Percentiles rank a stretch among this genome's conserved stretches.
phyloP scores from a whole-genome alignment of 2,113 vertebrate species.

The Romanogobio albipinnatus region DNA sequence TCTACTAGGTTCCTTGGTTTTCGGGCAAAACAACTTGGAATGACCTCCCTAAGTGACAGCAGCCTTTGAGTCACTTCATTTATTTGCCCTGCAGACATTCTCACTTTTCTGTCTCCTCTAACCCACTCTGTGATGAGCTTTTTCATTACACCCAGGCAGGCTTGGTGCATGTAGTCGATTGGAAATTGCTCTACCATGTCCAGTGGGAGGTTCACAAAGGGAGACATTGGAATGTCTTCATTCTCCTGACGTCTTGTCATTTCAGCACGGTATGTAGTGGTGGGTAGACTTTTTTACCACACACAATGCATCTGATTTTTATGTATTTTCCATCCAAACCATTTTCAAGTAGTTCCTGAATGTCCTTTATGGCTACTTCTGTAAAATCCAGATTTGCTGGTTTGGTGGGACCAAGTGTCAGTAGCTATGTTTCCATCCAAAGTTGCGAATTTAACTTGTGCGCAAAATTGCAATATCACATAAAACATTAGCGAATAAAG shows the following conservation, averaged over 20 bases:
- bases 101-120: no score
- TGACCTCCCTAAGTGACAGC: no score
- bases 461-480: no score
- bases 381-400: neutral
- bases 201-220: neutral
- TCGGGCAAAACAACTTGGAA: no score
- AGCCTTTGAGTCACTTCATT: no score
- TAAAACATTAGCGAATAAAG: no score
- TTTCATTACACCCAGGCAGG: conserved; percentile 8
- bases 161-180: neutral
- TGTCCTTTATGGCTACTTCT: conserved; percentile 5
- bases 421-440: no score
- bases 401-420: conserved; percentile 10
- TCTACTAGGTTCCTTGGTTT: no score
- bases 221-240: neutral
- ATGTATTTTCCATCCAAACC: neutral
- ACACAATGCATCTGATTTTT: conserved; percentile 17
- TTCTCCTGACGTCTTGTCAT: conserved; percentile 9
- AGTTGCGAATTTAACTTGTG: no score
- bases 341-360: neutral
- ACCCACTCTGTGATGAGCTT: no score
- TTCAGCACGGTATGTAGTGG: neutral
- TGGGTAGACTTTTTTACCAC: neutral
- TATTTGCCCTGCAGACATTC: no score
- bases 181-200: conserved; percentile 11